A percentile compares a stretch with the other conserved stretches of the same genome.
These are phyloP conservation scores for Aptenodytes forsteri DNA, from an alignment of 2,113 vertebrate species.

Conservation along the genomic window DNA sequence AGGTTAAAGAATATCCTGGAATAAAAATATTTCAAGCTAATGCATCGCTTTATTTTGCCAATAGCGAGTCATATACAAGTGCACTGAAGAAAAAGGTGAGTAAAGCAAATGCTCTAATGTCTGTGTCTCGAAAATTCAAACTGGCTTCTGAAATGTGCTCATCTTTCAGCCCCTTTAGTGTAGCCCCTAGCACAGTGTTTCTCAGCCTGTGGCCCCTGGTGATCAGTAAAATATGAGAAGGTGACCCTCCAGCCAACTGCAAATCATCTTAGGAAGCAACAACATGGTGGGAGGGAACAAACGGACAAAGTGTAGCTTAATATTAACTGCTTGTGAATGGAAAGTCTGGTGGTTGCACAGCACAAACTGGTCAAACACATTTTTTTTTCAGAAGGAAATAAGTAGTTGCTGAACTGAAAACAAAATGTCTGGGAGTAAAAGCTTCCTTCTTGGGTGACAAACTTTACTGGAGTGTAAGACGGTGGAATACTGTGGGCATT, in stretches of 20 bases:
- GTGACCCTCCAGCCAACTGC: background rate
- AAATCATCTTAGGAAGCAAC: background rate
- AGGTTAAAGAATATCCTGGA: conserved; percentile 87
- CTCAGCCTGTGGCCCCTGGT: background rate
- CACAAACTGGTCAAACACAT: background rate
- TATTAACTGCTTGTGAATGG: background rate
- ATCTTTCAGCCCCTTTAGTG: background rate
- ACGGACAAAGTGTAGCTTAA: background rate
- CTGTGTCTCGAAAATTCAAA: background rate
- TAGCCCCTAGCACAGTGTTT: background rate
- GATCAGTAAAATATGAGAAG: background rate
- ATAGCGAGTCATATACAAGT: conserved; percentile 88
- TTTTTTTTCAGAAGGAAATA: background rate
- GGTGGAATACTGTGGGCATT: background rate
- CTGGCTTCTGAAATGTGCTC: background rate
- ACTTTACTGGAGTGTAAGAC: background rate
- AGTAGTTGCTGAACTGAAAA: background rate
- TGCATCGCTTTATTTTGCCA: conserved; percentile 94
- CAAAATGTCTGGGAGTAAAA: background rate
- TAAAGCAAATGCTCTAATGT: background rate
- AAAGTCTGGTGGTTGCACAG: background rate
- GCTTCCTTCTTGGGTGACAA: background rate
- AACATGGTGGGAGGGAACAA: background rate
- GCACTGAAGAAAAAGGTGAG: conserved; percentile 91
- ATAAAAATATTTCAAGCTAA: conserved; percentile 98